Base-by-base conservation (phyloP, 2,888 invertebrate species). In the Cerastis rubricosa region DNA sequence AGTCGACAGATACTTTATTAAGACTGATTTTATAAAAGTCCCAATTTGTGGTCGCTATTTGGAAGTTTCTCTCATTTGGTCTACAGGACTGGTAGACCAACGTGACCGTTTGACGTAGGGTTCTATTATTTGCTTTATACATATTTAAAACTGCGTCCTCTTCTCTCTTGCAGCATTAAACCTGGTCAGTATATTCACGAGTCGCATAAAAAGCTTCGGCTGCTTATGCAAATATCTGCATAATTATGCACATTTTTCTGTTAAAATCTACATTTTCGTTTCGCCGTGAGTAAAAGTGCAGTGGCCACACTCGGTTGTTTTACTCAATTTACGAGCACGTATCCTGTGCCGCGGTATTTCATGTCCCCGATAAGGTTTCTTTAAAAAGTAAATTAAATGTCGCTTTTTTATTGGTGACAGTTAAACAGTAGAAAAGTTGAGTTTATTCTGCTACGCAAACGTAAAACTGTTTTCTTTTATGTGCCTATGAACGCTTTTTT, bases 201-300 rank as follows among this genome's bases (percentile, higher is more conserved):
- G 67, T 85, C 70, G 7, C 59, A 64, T 75, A 83, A 75, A 86
- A 85, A 87, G 61, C 77, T 71, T 76, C 72, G 64, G 70, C 76
- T 80, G 77, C 70, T 87, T 83, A 86, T 86, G 87, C 84, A 86
- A 85, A 84, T 83, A 81, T 81, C 71, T 81, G 85, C 89, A 88
- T 89, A 90, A 91, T 89, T 90, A 90, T 90, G 91, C 85, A 89
- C 85, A 88, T 86, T 85, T 88, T 87, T 87, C 84, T 85, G 85
- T 88, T 85, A 74, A 84, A 89, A 87, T 88, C 81, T 86, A 80
- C 85, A 86, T 90, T 86, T 90, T 86, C 79, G 82, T 78, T 79
- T 73, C 67, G 65, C 51, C 49, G 61, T 77, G 76, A 83, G 87
- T 76, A 80, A 71, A 85, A 85, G 82, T 81, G 81, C 75, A 82